Conservation (phyloP, 2,888 invertebrate species). For the Chironomus riparius region DNA sequence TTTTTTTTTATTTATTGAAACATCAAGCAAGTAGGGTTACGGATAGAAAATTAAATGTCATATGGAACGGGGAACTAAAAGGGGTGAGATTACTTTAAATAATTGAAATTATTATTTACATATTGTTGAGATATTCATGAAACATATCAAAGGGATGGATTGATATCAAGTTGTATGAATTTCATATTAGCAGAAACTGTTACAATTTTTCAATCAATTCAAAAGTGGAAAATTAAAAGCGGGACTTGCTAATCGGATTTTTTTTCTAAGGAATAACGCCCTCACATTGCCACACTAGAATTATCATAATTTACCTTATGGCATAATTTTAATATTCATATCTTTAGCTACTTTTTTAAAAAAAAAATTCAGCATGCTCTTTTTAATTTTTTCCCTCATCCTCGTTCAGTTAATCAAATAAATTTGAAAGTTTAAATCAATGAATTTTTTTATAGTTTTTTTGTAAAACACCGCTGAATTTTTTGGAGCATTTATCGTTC, state of each 20-base stretch:
- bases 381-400: background rate
- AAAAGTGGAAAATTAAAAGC: slow-evolving; percentile 7
- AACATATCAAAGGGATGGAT: background rate
- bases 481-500: too few relatives aligned
- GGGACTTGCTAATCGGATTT: background rate
- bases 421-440: too few relatives aligned
- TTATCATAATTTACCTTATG: slow-evolving; percentile 5
- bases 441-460: too few relatives aligned
- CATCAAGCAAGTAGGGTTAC: slow-evolving; percentile 1
- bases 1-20: background rate
- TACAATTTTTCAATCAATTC: slow-evolving; percentile 5
- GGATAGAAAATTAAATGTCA: background rate
- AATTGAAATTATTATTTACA: slow-evolving; percentile 27
- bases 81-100: slow-evolving; percentile 14
- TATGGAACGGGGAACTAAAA: background rate
- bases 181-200: background rate
- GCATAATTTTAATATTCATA: slow-evolving; percentile 21
- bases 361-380: background rate
- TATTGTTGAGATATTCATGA: slow-evolving; percentile 24
- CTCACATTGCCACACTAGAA: background rate
- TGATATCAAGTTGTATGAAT: background rate
- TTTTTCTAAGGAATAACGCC: slow-evolving; percentile 3
- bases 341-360: background rate
- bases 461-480: too few relatives aligned
- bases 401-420: background rate